phyloP scores from a whole-genome alignment of 2,888 invertebrate genomes.

The Sinelater perroti region DNA sequence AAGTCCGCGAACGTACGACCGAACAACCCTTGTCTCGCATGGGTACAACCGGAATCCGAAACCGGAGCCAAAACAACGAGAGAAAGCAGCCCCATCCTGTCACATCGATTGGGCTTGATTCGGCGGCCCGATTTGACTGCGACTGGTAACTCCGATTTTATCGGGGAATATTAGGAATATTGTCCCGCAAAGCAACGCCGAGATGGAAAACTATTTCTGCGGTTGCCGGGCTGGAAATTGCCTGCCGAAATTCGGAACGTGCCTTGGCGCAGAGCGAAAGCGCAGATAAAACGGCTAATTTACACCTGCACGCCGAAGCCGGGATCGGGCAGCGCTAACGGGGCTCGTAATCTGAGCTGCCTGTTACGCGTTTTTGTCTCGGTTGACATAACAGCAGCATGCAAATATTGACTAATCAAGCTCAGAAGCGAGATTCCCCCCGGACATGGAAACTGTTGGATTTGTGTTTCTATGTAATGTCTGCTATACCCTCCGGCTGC shows the following conservation, averaged over 20 bases:
- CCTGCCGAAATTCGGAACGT: not conserved
- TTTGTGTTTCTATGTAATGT: conserved; percentile 20
- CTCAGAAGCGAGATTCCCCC: conserved; percentile 20
- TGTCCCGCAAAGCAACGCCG: conserved; percentile 3
- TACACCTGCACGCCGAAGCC: no score
- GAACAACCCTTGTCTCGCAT: conserved; percentile 34
- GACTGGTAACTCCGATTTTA: conserved; percentile 11
- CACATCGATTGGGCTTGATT: conserved; percentile 28
- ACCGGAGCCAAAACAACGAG: conserved; percentile 31
- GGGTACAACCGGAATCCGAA: conserved; percentile 30
- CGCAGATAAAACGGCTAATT: not conserved
- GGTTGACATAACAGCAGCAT: conserved; percentile 1
- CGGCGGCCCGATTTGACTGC: conserved; percentile 14
- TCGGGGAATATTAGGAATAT: no score
- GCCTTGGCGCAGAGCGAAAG: not conserved
- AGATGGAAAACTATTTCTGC: not conserved
- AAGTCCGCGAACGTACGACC: conserved; percentile 32
- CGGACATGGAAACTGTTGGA: conserved; percentile 8
- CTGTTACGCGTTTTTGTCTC: not conserved
- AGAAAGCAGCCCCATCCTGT: conserved; percentile 29
- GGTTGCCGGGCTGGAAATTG: not conserved
- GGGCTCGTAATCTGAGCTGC: not conserved
- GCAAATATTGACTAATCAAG: conserved; percentile 17
- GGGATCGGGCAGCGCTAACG: no score
- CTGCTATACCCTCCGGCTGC: conserved; percentile 15